These are phyloP conservation scores for Lepilemur septentrionalis DNA, from an alignment of 2,797 vertebrate genomes.

Conservation along the genomic window DNA sequence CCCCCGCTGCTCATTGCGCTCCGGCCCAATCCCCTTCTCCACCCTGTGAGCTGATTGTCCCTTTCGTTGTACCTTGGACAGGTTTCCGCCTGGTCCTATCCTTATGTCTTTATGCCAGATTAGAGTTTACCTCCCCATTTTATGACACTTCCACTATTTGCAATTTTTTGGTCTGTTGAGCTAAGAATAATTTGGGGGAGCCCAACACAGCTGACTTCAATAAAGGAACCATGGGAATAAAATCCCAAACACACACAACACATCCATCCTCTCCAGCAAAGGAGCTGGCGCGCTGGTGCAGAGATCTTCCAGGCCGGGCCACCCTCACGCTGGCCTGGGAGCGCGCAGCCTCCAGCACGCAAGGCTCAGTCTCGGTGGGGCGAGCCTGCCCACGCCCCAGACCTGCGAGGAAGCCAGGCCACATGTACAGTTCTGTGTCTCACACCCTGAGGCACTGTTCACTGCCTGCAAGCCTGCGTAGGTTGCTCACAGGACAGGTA, in stretches of 20 bases:
- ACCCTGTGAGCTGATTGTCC: accelerated
- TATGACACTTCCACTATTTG: not conserved
- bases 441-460: not conserved
- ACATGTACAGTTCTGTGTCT: accelerated
- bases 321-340: not conserved
- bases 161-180: not conserved
- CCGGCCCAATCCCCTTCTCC: accelerated
- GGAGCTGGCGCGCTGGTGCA: not conserved
- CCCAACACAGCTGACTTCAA: conserved; percentile 25
- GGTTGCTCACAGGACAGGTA: not conserved
- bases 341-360: accelerated
- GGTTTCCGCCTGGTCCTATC: not conserved
- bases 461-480: accelerated
- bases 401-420: accelerated
- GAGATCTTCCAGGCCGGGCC: not conserved
- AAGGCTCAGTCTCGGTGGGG: accelerated
- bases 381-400: not conserved
- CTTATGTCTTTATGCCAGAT: not conserved
- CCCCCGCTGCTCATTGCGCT: not conserved
- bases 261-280: not conserved
- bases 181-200: not conserved
- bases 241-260: not conserved
- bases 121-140: not conserved
- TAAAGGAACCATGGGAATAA: not conserved
- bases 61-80: accelerated